Evolutionary conservation across 2,888 invertebrate genomes (phyloP).

Genomic region (Rhimphoctona megacephalus): DNA sequence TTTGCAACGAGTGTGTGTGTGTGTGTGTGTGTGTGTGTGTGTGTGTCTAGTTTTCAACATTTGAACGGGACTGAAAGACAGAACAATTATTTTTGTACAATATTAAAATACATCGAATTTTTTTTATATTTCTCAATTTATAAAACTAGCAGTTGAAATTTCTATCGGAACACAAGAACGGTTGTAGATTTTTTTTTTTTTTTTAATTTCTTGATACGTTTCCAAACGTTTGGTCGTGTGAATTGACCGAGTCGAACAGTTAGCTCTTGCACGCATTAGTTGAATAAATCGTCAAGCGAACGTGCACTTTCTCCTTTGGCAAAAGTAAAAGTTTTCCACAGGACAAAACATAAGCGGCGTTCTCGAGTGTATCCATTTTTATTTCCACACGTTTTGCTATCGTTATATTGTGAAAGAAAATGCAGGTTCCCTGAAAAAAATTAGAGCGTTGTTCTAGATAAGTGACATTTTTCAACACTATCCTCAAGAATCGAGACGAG

Average conservation of each 20-base stretch:
- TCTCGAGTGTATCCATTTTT: constrained; percentile 24
- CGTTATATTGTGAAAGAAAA: constrained; percentile 6
- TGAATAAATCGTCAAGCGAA: constrained; percentile 71
- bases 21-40: too few species aligned
- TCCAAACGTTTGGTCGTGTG: constrained; percentile 15
- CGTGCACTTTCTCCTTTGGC: constrained; percentile 79
- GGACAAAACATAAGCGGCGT: constrained; percentile 28
- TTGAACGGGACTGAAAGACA: constrained; percentile 37
- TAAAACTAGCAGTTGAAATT: background rate
- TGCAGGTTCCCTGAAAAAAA: background rate
- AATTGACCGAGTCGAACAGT: constrained; percentile 11
- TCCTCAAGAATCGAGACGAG: background rate
- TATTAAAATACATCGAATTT: too few species aligned
- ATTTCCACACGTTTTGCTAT: constrained; percentile 28
- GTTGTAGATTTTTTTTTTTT: background rate
- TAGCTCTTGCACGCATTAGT: constrained; percentile 58
- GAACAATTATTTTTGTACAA: background rate
- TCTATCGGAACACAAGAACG: background rate
- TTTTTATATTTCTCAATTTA: background rate
- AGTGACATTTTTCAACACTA: background rate
- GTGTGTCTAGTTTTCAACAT: constrained; percentile 40
- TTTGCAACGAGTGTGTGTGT: constrained; percentile 43
- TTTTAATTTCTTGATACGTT: background rate
- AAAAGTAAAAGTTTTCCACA: constrained; percentile 81
- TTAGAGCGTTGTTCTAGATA: background rate